Percentiles rank a stretch among this genome's conserved stretches.
phyloP scores from a whole-genome alignment of 2,113 vertebrate species.

The Pantherophis guttatus region DNA sequence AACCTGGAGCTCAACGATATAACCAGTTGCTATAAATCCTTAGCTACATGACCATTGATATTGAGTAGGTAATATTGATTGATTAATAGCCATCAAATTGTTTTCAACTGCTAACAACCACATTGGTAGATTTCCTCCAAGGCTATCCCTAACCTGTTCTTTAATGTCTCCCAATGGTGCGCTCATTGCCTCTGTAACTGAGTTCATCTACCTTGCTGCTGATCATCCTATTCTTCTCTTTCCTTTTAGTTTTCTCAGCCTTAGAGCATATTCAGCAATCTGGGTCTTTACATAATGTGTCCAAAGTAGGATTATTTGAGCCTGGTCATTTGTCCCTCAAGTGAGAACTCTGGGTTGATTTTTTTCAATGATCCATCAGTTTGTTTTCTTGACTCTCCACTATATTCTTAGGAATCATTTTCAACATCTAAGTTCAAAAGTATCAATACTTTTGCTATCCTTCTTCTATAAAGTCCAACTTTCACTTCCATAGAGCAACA shows the following conservation, averaged over 20 bases:
- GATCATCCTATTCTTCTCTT: not conserved
- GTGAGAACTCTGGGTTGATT: not conserved
- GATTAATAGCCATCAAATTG: not conserved
- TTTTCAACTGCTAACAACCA: not conserved
- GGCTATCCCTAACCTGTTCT: not conserved
- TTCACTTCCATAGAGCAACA: not conserved
- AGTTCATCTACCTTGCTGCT: not conserved
- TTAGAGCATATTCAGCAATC: not conserved
- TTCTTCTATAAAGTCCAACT: not conserved
- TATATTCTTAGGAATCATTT: not conserved
- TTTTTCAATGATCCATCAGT: not conserved
- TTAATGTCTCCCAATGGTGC: not conserved
- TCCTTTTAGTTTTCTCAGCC: not conserved
- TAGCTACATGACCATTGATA: not conserved
- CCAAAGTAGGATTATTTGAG: not conserved
- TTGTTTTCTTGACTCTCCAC: not conserved
- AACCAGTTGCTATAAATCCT: not conserved
- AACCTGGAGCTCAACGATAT: not conserved
- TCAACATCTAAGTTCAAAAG: not conserved
- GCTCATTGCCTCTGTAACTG: not conserved
- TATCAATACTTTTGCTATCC: not conserved
- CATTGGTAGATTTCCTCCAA: not conserved
- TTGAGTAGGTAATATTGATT: not conserved
- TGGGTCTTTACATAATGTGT: not conserved
- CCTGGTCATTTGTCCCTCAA: not conserved